Conservation (phyloP, 2,888 invertebrate genomes). For the Thymelicus acteon region DNA sequence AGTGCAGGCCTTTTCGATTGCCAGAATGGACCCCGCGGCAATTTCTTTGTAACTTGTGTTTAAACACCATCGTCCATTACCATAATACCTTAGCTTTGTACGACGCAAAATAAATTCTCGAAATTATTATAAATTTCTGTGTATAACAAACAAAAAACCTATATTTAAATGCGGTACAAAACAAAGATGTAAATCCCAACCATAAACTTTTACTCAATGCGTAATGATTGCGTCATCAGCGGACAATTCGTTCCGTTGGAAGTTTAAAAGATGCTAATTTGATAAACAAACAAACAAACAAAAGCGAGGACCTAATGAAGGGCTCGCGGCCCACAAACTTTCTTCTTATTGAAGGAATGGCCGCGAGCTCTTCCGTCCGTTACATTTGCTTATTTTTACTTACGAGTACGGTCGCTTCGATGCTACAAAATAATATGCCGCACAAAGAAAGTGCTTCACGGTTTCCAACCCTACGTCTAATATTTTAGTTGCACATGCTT, state of each 20-base stretch:
- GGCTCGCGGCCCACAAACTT: conserved; percentile 75
- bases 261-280: conserved; percentile 80
- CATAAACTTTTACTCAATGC: conserved; percentile 61
- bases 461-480: not conserved
- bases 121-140: conserved; percentile 7
- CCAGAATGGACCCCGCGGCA: too few species aligned
- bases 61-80: too few species aligned
- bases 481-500: conserved; percentile 14
- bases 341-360: conserved; percentile 76
- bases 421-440: conserved; percentile 49
- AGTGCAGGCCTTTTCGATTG: too few species aligned
- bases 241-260: conserved; percentile 60
- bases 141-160: conserved; percentile 15
- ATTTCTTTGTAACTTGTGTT: too few species aligned
- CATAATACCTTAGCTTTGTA: too few species aligned
- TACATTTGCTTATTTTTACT: conserved; percentile 83
- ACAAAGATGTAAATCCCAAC: conserved; percentile 54
- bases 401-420: conserved; percentile 66
- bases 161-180: conserved; percentile 49
- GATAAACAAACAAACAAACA: conserved; percentile 75
- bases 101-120: too few species aligned
- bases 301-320: conserved; percentile 80
- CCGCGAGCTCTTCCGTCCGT: conserved; percentile 75
- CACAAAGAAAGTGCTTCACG: conserved; percentile 13
- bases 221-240: conserved; percentile 67